These are phyloP conservation scores for Hylomyscus alleni DNA, from an alignment of 2,797 vertebrate species.

Conservation along the genomic window DNA sequence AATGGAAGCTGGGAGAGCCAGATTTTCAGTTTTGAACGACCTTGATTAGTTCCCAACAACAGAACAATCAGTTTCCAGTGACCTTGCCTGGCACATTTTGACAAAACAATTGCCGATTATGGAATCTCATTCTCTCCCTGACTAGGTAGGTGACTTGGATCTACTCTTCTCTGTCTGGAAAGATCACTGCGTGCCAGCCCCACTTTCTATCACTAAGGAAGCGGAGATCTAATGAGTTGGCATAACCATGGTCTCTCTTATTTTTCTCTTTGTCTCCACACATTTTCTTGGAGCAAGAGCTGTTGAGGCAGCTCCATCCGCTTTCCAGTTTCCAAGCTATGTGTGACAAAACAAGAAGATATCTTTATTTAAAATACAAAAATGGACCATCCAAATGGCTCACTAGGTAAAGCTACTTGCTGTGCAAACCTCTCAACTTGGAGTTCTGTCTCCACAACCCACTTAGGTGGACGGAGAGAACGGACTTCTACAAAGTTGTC, in stretches of 20 bases:
- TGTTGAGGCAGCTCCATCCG: background rate
- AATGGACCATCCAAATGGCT: background rate
- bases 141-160: background rate
- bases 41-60: conserved; percentile 4
- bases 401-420: background rate
- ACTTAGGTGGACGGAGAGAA: background rate
- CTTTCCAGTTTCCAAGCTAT: conserved; percentile 46
- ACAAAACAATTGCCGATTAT: background rate
- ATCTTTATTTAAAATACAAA: conserved; percentile 33
- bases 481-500: background rate
- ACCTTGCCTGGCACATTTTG: conserved; percentile 26
- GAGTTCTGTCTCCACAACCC: background rate
- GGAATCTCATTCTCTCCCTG: background rate
- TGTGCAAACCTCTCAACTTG: background rate
- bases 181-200: background rate
- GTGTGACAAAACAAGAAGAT: conserved; percentile 32
- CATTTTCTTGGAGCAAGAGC: conserved; percentile 44
- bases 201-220: background rate
- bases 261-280: conserved; percentile 49
- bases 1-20: background rate
- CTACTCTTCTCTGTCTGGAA: background rate
- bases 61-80: background rate
- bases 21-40: conserved; percentile 20
- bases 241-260: background rate
- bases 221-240: conserved; percentile 22